Percentiles rank a stretch among this genome's conserved stretches.
phyloP scores from a whole-genome alignment of 2,888 invertebrate genomes.

The Melipona beecheii region DNA sequence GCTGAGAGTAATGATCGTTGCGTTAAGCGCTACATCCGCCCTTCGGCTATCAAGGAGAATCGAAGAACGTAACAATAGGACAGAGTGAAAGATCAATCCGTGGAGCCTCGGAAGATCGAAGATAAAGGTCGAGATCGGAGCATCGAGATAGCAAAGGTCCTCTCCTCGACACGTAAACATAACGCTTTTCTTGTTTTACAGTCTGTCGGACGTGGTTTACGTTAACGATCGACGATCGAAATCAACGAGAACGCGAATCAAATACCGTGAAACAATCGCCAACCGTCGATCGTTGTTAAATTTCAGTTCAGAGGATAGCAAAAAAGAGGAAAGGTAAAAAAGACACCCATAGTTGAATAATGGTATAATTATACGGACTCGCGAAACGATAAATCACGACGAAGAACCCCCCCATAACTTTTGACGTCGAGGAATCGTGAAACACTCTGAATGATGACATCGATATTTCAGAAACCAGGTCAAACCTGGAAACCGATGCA shows the following conservation, averaged over 20 bases:
- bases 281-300: not conserved
- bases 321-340: not conserved
- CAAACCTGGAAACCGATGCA: slow-evolving; percentile 45
- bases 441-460: slow-evolving; percentile 11
- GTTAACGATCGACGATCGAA: slow-evolving; percentile 5
- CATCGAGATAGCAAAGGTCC: slow-evolving; percentile 13
- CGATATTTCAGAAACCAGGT: slow-evolving; percentile 48
- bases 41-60: slow-evolving; percentile 39
- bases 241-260: not conserved
- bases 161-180: not conserved
- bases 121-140: slow-evolving; percentile 1
- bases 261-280: not conserved
- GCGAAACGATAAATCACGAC: not conserved
- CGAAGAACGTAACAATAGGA: slow-evolving; percentile 32
- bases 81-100: slow-evolving; percentile 42
- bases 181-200: not conserved
- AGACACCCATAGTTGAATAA: not conserved
- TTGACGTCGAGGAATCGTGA: not conserved
- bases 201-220: not conserved
- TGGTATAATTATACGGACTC: not conserved
- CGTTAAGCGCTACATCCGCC: slow-evolving; percentile 30
- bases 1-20: slow-evolving; percentile 35
- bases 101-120: not conserved
- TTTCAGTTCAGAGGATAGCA: not conserved
- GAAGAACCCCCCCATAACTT: not conserved